Base-by-base conservation (phyloP, 2,888 invertebrate species). In the Julus scandinavius region DNA sequence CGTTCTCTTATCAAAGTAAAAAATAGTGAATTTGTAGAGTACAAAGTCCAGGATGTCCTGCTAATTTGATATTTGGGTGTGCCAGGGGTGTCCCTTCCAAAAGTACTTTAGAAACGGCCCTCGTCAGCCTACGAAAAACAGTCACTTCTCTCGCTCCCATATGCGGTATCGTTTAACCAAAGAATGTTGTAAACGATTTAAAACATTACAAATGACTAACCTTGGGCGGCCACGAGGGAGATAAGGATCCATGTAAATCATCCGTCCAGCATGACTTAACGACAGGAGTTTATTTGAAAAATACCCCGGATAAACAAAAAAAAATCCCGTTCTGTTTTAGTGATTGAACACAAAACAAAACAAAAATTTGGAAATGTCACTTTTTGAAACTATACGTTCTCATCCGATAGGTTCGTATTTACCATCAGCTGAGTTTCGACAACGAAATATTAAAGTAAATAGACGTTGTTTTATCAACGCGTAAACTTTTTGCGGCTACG, bases 161-260 rank as follows among this genome's bases (percentile, higher is more conserved):
- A 29, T n/a, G 54, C 54, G 54, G 54, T 54, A 54, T 63, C 63
- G 63, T 63, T 63, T 63, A 63, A 63, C 63, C 72, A 29, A 29
- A 72, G n/a, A 72, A 72, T 29, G 72, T 29, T 29, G 20, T 72
- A 72, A 72, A 29, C 72, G 29, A 72, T 72, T n/a, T n/a, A 29
- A 72, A 29, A 29, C 29, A 29, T 17, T n/a, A 20, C 29, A 72
- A 72, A 72, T 72, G 29, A 72, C 72, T 72, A 29, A 72, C 72
- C 72, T 72, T 29, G 72, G 29, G 72, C 29, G 72, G 20, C 72
- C 72, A 72, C 72, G 72, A 72, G 72, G 72, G 72, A 17, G 72
- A 72, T 29, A 72, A n/a, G 72, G 72, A 72, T 72, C 72, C 72
- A 72, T 72, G 29, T 72, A 72, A 72, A 9, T 72, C 72, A 72